A percentile compares a stretch with the other conserved stretches of the same genome.
These are phyloP conservation scores for Dysmachus trigonus DNA, from an alignment of 2,888 invertebrate genomes.

Conservation along the genomic window DNA sequence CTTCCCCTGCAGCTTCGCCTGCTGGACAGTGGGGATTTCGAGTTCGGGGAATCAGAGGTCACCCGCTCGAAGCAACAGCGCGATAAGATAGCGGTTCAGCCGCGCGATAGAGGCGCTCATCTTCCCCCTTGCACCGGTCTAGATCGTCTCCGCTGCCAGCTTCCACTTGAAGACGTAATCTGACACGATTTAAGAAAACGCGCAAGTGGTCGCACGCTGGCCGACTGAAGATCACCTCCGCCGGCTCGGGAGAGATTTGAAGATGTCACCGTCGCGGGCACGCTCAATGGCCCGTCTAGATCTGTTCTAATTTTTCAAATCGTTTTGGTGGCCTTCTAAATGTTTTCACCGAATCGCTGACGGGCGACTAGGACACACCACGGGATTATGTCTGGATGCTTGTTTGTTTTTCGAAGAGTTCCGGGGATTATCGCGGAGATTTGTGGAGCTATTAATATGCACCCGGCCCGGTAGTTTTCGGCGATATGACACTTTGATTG, in stretches of 20 bases:
- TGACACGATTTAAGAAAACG: background rate
- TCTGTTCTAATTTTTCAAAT: conserved; percentile 19
- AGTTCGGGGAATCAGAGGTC: background rate
- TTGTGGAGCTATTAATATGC: background rate
- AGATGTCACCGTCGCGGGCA: conserved; percentile 5
- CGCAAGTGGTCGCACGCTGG: background rate
- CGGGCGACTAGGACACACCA: background rate
- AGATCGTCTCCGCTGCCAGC: background rate
- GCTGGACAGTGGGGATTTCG: background rate
- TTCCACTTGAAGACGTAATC: background rate
- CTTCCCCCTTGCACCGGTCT: background rate
- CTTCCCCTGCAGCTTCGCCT: background rate
- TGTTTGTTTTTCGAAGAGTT: background rate
- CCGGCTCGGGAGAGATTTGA: background rate
- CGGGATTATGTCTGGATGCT: background rate
- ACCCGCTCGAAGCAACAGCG: background rate
- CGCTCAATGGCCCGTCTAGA: background rate
- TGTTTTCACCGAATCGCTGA: background rate
- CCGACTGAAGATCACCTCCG: background rate
- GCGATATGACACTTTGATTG: background rate
- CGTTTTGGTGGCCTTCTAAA: background rate
- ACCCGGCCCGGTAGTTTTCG: background rate
- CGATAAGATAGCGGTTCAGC: background rate
- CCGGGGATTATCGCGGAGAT: background rate
- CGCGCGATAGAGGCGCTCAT: background rate